Evolutionary conservation across 2,113 vertebrate genomes (phyloP).

Genomic region (Merops nubicus): DNA sequence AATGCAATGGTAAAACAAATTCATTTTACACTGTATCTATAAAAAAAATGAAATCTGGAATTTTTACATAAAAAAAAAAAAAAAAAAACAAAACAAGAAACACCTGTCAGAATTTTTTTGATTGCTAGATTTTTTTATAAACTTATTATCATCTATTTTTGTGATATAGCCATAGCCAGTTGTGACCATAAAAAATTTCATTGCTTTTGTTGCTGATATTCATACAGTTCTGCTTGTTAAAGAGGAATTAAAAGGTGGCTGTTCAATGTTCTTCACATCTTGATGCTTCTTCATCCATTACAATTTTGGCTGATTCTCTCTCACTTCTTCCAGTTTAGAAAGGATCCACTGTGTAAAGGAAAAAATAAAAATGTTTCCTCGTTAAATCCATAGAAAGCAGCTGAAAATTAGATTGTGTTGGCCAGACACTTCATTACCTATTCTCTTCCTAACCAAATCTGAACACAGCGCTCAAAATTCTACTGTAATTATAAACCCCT

Average conservation of each 20-base stretch:
- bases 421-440: not conserved
- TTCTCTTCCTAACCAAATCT: not conserved
- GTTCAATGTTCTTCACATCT: not conserved
- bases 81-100: not conserved
- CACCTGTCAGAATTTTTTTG: constrained; percentile 25
- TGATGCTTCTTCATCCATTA: constrained; percentile 22
- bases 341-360: constrained; percentile 89
- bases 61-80: not conserved
- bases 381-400: not conserved
- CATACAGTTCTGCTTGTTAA: not conserved
- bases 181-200: not conserved
- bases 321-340: constrained; percentile 89
- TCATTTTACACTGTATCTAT: not conserved
- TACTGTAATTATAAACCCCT: not conserved
- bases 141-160: not conserved
- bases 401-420: not conserved
- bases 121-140: not conserved
- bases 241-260: not conserved
- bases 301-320: constrained; percentile 84
- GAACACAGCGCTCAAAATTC: not conserved
- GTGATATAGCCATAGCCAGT: not conserved
- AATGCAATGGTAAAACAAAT: not conserved
- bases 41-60: constrained; percentile 32
- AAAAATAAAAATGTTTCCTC: not conserved
- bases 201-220: not conserved